Conservation (phyloP, 2,797 vertebrate genomes). For the Prionace glauca region DNA sequence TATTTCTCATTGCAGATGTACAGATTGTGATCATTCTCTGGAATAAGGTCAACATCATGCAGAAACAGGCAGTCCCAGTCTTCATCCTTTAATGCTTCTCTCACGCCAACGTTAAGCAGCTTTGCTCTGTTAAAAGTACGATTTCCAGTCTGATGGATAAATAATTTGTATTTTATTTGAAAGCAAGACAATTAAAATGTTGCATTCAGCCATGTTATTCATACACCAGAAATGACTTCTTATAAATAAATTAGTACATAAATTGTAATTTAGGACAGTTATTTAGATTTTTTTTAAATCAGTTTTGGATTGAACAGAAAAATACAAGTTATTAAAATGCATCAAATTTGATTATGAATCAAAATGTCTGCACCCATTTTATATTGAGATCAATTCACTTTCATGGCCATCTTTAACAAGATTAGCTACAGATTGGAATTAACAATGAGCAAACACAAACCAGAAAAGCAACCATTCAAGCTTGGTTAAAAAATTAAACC, state of each 20-base stretch:
- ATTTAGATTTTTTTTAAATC: neutral
- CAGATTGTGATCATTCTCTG: conserved; percentile 59
- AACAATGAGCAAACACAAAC: neutral
- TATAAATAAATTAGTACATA: neutral
- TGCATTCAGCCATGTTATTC: neutral
- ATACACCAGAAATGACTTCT: neutral
- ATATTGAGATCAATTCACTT: neutral
- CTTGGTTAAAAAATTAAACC: neutral
- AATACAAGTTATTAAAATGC: neutral
- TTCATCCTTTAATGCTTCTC: conserved; percentile 57
- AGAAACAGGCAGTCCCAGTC: conserved; percentile 59
- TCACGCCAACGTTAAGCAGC: conserved; percentile 56
- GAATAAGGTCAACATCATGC: conserved; percentile 55
- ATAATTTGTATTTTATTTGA: neutral
- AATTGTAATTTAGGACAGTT: neutral
- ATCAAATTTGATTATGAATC: neutral
- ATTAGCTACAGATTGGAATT: too few relatives aligned
- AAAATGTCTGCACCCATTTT: neutral
- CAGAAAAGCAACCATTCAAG: neutral
- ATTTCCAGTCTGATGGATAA: conserved; percentile 48
- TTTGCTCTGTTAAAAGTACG: conserved; percentile 58
- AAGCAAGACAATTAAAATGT: neutral
- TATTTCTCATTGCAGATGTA: conserved; percentile 55
- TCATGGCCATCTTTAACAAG: neutral
- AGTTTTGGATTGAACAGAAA: neutral